Evolutionary conservation across 2,797 vertebrate genomes (phyloP).

Genomic region (Chaetodon trifasciatus): DNA sequence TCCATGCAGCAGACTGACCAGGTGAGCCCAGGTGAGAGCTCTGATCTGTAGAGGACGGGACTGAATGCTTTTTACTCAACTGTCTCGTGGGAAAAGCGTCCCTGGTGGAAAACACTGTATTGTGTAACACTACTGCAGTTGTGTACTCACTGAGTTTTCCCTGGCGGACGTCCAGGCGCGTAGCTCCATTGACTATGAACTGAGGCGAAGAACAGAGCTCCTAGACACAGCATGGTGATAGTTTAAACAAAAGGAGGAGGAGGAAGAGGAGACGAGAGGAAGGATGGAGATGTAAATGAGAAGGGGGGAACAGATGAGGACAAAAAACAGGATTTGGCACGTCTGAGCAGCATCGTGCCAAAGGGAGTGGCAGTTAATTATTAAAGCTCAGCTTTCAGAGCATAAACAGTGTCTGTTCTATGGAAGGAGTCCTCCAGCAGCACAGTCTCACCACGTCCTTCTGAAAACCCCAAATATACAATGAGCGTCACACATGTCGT

Average conservation of each 20-base stretch:
- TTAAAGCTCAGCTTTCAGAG: not conserved
- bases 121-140: not conserved
- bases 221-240: constrained; percentile 43
- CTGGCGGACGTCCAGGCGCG: constrained; percentile 83
- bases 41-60: not conserved
- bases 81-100: not conserved
- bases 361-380: not conserved
- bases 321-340: not conserved
- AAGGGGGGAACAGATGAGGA: not conserved
- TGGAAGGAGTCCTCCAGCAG: not conserved
- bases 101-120: not conserved
- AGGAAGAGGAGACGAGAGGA: rapidly evolving
- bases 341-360: not conserved
- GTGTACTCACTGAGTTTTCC: constrained; percentile 81
- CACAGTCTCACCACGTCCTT: too few relatives aligned
- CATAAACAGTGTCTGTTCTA: not conserved
- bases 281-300: not conserved
- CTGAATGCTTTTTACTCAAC: not conserved
- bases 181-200: constrained; percentile 83
- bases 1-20: not conserved
- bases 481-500: too few relatives aligned
- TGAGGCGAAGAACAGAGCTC: constrained; percentile 77
- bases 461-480: too few relatives aligned
- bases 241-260: not conserved
- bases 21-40: not conserved